Percentiles rank a stretch among this genome's conserved stretches.
Evolutionary conservation across 2,888 invertebrate genomes (phyloP).

Genomic region (Spisula solida): DNA sequence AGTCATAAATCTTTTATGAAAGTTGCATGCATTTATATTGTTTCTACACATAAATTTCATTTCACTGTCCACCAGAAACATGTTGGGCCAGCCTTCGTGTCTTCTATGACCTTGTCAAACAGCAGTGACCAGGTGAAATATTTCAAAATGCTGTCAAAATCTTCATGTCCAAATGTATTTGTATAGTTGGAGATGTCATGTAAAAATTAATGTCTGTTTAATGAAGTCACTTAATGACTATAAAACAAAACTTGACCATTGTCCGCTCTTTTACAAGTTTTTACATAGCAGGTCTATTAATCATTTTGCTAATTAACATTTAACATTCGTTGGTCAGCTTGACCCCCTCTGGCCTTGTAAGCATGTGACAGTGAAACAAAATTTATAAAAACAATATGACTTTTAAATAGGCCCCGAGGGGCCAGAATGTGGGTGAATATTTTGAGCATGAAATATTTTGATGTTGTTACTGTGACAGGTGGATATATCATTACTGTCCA

Average conservation of each 20-base stretch:
- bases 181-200: conserved; percentile 53
- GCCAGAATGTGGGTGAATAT: conserved; percentile 27
- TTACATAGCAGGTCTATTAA: conserved; percentile 44
- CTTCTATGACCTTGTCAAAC: conserved; percentile 21
- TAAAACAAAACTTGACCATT: conserved; percentile 54
- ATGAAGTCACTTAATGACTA: conserved; percentile 42
- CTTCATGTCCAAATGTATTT: conserved; percentile 30
- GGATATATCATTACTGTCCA: conserved; percentile 56
- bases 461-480: conserved; percentile 64
- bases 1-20: conserved; percentile 25
- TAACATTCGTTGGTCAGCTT: conserved; percentile 56
- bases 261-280: conserved; percentile 30
- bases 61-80: conserved; percentile 24
- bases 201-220: conserved; percentile 65
- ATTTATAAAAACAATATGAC: conserved; percentile 64
- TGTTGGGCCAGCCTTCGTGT: conserved; percentile 1
- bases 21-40: conserved; percentile 14
- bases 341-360: conserved; percentile 53
- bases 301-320: conserved; percentile 56
- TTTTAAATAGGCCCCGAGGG: conserved; percentile 58
- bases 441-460: conserved; percentile 63
- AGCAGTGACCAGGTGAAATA: conserved; percentile 16
- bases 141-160: conserved; percentile 32
- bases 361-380: conserved; percentile 46
- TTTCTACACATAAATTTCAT: conserved; percentile 27